phyloP scores from a whole-genome alignment of 2,888 invertebrate genomes.

The Mactromeris polynyma region DNA sequence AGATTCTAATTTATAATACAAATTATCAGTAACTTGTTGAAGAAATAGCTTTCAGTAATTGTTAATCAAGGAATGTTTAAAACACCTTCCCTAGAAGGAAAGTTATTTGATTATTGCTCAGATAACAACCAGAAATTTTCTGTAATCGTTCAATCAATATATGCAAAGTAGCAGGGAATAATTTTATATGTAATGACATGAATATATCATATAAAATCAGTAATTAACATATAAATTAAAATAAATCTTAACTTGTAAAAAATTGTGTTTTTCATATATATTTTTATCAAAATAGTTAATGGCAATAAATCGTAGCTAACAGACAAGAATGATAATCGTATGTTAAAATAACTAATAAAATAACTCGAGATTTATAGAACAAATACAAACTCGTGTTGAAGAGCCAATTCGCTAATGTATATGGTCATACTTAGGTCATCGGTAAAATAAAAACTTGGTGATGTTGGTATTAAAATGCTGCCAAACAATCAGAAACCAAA shows the following conservation, averaged over 20 bases:
- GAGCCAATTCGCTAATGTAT: not conserved
- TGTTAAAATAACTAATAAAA: not conserved
- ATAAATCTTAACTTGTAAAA: not conserved
- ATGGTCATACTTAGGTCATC: too few species aligned
- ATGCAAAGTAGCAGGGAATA: not conserved
- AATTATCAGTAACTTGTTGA: not conserved
- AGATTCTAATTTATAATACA: not conserved
- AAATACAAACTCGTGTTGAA: not conserved
- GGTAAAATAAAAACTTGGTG: too few species aligned
- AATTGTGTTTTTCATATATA: not conserved
- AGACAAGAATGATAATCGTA: not conserved
- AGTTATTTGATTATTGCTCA: not conserved
- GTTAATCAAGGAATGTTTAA: not conserved
- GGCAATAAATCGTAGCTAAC: not conserved
- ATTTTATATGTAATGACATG: not conserved
- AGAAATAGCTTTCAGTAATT: not conserved
- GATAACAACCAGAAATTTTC: not conserved
- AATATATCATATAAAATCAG: constrained; percentile 20
- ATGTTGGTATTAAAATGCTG: too few species aligned
- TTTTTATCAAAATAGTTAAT: not conserved
- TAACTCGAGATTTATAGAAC: not conserved
- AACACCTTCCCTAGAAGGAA: not conserved
- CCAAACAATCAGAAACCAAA: too few species aligned
- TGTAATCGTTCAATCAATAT: not conserved
- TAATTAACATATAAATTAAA: constrained; percentile 35